These are phyloP conservation scores for Pogonocichla stellata DNA, from an alignment of 2,113 vertebrate genomes.

Conservation along the genomic window DNA sequence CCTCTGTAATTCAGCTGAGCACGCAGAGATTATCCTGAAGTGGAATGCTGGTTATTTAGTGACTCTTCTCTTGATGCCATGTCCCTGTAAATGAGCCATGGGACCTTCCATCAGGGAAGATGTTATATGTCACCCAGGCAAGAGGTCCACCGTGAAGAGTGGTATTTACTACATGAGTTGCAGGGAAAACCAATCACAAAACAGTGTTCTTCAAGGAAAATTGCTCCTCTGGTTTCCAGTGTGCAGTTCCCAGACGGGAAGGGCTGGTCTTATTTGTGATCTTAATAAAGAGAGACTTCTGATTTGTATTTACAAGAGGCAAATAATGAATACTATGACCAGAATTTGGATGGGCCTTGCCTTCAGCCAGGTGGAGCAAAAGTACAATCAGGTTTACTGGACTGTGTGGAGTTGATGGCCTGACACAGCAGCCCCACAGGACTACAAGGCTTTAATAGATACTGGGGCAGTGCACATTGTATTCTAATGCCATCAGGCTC, in stretches of 20 bases:
- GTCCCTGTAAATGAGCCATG: background rate
- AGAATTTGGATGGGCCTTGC: background rate
- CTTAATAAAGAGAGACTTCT: background rate
- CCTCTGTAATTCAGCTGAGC: background rate
- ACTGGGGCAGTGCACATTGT: background rate
- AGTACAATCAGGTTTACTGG: background rate
- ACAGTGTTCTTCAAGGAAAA: background rate
- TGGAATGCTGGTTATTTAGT: background rate
- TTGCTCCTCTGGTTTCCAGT: background rate
- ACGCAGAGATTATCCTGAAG: background rate
- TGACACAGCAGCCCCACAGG: background rate
- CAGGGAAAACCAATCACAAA: background rate
- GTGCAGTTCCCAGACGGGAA: background rate
- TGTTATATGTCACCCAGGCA: background rate
- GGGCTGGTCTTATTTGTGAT: background rate
- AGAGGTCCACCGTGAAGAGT: accelerated
- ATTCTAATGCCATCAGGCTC: background rate
- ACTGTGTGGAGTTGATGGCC: background rate
- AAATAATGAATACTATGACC: background rate
- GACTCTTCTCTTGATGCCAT: background rate
- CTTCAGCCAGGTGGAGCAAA: background rate
- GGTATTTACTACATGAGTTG: background rate
- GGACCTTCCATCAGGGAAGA: background rate
- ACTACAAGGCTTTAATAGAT: background rate
- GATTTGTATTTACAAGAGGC: background rate